phyloP scores from a whole-genome alignment of 2,888 invertebrate genomes.

The Drosophila rellima region DNA sequence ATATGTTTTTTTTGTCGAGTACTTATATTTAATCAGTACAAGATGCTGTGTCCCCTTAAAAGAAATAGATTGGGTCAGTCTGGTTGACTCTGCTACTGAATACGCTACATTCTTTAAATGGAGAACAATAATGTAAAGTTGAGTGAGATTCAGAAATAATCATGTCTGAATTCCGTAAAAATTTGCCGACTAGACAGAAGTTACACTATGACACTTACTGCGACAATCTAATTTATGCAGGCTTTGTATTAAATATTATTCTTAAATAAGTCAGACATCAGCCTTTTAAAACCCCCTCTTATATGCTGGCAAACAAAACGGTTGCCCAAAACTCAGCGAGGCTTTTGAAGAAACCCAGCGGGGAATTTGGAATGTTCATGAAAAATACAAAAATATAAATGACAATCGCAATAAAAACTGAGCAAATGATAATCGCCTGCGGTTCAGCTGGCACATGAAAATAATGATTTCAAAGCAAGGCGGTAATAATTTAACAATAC shows the following conservation, averaged over 20 bases:
- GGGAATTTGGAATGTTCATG: slow-evolving; percentile 15
- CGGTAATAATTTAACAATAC: slow-evolving; percentile 51
- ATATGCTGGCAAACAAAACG: slow-evolving; percentile 27
- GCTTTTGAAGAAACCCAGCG: background rate
- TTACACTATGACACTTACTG: too few relatives aligned
- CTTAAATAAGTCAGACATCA: background rate
- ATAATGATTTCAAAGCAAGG: slow-evolving; percentile 32
- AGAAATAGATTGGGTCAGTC: background rate
- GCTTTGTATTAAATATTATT: too few relatives aligned
- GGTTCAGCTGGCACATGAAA: slow-evolving; percentile 37
- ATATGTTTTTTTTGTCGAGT: slow-evolving; percentile 4
- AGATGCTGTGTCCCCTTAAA: background rate
- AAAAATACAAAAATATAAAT: slow-evolving; percentile 34
- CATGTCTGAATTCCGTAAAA: too few relatives aligned
- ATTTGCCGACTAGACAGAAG: too few relatives aligned
- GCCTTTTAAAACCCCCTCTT: slow-evolving; percentile 6
- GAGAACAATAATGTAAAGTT: background rate
- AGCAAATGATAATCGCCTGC: slow-evolving; percentile 32
- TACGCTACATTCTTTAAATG: background rate
- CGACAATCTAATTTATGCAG: too few relatives aligned
- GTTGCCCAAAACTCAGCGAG: slow-evolving; percentile 49
- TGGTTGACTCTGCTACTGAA: background rate
- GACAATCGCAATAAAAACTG: slow-evolving; percentile 37
- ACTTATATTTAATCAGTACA: slow-evolving; percentile 30
- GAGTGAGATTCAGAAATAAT: background rate